Evolutionary conservation across 2,113 vertebrate genomes (phyloP), one percentile per base, ranked within the genome.

Genomic region (Nasalis larvatus): DNA sequence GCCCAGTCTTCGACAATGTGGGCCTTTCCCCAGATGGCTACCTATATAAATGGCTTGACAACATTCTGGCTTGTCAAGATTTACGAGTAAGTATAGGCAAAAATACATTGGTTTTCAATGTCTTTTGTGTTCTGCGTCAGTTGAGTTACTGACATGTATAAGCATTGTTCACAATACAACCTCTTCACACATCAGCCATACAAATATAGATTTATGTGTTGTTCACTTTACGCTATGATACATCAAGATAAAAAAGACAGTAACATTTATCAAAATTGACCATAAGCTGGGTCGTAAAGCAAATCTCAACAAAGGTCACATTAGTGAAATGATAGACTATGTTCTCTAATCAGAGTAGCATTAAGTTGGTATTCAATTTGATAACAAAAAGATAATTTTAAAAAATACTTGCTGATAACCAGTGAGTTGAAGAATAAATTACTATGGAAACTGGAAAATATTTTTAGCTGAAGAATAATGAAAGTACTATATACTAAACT

Each of bases 41-140:
- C 98, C 99, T 99, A 9, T 99, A 99, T 98, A 99, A 99, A 97
- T 99, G 99, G 99, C 99, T 99, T n/a, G 99, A 99, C 98, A 99
- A 99, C 97, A 99, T 99, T 98, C 98, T 99, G 97, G 99, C 99
- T 97, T 99, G 99, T 96, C 99, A 99, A 91, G 99, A 99, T 98
- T 98, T 99, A 97, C 99, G 99, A 94, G 99, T 99, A 98, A 97
- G 99, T 99, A 96, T 16, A 95, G 58, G 3, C 76, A 77, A 86
- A 86, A 81, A 97, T n/a, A 32, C 14, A 56, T 30, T 56, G 14
- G 14, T 91, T 86, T 42, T 76, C 30, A 86, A 27, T 83, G 10
- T 89, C 52, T 93, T 96, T 88, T 60, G 74, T 37, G 89, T 49
- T 91, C 73, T 86, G 1, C 66, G 16, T 88, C 37, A 2, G 0